A percentile compares a stretch with the other conserved stretches of the same genome.
Evolutionary conservation across 1,140 invertebrate species (phyloP).

Genomic region (Lasioglossum baleicum): DNA sequence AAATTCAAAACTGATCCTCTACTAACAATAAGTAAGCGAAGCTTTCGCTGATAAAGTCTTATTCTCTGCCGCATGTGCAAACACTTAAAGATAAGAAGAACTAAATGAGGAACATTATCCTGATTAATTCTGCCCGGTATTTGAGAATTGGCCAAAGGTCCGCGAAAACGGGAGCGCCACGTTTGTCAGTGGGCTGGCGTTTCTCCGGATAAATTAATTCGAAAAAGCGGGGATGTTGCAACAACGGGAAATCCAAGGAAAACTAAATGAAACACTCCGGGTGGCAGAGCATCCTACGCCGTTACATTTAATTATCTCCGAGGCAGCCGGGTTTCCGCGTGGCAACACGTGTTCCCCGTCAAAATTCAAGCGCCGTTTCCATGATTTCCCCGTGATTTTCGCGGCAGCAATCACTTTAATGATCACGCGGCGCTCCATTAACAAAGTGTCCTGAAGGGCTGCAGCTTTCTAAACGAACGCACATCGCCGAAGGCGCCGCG

Average conservation of each 20-base stretch:
- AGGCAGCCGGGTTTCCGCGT: neutral
- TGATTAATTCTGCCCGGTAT: too few relatives aligned
- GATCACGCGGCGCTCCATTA: constrained; percentile 32
- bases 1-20: too few relatives aligned
- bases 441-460: constrained; percentile 21
- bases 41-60: too few relatives aligned
- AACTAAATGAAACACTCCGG: neutral
- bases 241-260: neutral
- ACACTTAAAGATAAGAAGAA: too few relatives aligned
- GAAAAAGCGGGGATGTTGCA: neutral
- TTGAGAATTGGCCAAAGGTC: too few relatives aligned
- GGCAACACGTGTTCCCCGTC: neutral
- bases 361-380: constrained; percentile 1
- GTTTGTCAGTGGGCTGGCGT: too few relatives aligned
- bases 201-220: neutral
- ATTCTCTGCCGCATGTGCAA: too few relatives aligned
- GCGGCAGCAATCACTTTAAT: constrained; percentile 29
- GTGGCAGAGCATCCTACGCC: neutral
- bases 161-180: too few relatives aligned
- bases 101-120: too few relatives aligned
- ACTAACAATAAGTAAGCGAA: too few relatives aligned
- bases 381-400: constrained; percentile 18
- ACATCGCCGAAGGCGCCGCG: neutral
- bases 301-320: constrained; percentile 8
- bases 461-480: neutral